Evolutionary conservation across 2,113 vertebrate genomes (phyloP).

Genomic region (Petromus typicus): DNA sequence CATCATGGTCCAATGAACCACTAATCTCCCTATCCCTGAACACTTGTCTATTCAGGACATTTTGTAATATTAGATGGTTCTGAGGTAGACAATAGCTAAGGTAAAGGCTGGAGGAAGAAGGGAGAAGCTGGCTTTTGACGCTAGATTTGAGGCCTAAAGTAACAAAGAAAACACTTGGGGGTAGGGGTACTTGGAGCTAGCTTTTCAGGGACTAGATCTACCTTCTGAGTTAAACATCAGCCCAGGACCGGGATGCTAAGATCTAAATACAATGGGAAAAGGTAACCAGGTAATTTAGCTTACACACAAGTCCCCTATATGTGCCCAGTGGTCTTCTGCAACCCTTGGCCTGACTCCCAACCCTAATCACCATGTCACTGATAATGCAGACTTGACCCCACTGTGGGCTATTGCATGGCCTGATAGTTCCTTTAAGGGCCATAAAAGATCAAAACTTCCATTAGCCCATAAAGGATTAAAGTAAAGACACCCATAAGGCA

Average conservation of each 20-base stretch:
- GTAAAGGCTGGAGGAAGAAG: not conserved
- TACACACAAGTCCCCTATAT: not conserved
- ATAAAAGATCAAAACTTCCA: not conserved
- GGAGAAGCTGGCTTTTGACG: not conserved
- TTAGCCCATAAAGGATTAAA: not conserved
- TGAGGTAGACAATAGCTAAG: not conserved
- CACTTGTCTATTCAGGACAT: not conserved
- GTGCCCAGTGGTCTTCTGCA: not conserved
- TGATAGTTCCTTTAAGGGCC: not conserved
- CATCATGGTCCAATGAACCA: not conserved
- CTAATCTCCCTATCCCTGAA: not conserved
- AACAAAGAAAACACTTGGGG: not conserved
- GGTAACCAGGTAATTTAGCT: not conserved
- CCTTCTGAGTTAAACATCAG: not conserved
- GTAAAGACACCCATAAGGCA: not conserved
- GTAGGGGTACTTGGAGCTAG: not conserved
- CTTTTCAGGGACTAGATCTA: not conserved
- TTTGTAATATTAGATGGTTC: conserved; percentile 1
- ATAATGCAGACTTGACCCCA: not conserved
- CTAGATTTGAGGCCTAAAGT: not conserved
- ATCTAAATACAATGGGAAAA: not conserved
- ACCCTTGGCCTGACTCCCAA: not conserved
- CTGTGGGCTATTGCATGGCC: not conserved
- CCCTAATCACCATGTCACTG: not conserved
- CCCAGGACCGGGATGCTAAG: not conserved